Conservation (phyloP, 2,113 vertebrate genomes). For the Hemiscyllium ocellatum region DNA sequence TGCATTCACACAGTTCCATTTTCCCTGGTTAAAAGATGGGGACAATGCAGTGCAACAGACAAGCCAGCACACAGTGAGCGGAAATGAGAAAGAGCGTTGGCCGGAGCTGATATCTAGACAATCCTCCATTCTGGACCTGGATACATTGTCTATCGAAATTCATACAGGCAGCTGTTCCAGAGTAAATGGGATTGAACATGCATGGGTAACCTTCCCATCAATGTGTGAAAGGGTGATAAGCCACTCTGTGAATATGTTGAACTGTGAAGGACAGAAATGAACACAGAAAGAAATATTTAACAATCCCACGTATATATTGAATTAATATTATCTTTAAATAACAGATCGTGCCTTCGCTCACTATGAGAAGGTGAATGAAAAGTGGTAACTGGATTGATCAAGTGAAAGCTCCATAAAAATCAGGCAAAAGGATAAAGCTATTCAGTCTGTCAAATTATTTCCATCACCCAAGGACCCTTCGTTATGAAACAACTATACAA, state of each 20-base stretch:
- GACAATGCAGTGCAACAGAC: not conserved
- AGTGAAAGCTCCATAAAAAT: not conserved
- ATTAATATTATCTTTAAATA: not conserved
- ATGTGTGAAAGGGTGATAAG: not conserved
- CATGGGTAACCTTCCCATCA: not conserved
- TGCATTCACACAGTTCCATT: not conserved
- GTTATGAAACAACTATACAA: not conserved
- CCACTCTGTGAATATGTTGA: not conserved
- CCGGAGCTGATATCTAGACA: not conserved
- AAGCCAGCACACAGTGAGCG: not conserved
- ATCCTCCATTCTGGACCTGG: not conserved
- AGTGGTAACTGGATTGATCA: not conserved
- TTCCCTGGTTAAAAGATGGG: not conserved
- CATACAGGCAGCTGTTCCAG: not conserved
- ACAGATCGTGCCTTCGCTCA: not conserved
- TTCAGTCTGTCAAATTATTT: not conserved
- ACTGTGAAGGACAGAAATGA: not conserved
- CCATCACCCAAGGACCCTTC: not conserved
- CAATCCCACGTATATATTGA: not conserved
- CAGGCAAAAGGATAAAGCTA: not conserved
- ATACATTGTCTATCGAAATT: not conserved
- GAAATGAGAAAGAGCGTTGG: not conserved
- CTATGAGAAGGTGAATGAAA: not conserved
- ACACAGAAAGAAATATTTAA: not conserved
- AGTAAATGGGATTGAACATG: not conserved